phyloP scores from a whole-genome alignment of 2,113 vertebrate genomes.

The Dicrurus megarhynchus region DNA sequence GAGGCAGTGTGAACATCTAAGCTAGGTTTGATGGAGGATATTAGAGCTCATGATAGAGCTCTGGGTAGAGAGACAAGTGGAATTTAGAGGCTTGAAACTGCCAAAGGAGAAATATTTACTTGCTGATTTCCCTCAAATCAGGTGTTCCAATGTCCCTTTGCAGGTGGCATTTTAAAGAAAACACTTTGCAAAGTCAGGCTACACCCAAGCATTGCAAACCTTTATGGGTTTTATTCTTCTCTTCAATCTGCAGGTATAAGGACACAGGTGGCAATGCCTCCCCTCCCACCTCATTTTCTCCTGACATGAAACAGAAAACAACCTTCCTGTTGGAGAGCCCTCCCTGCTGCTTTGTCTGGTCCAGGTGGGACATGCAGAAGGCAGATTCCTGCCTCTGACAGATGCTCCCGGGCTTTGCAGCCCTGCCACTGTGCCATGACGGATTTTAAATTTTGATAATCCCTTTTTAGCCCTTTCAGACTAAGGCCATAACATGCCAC shows the following conservation, averaged over 20 bases:
- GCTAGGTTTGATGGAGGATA: not conserved
- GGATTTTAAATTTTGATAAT: constrained; percentile 62
- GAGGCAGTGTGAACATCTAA: not conserved
- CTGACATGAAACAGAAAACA: not conserved
- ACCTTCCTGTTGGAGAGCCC: not conserved
- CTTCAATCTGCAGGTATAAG: not conserved
- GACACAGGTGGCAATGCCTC: not conserved
- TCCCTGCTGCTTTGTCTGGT: not conserved
- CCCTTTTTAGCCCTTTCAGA: constrained; percentile 43
- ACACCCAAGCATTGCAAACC: not conserved
- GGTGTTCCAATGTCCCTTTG: not conserved
- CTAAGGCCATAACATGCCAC: constrained; percentile 21
- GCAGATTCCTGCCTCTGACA: not conserved
- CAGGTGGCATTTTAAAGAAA: not conserved
- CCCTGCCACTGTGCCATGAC: not conserved
- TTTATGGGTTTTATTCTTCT: not conserved
- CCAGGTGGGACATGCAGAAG: not conserved
- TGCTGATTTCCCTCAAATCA: not conserved
- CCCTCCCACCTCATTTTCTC: not conserved
- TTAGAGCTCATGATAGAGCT: not conserved
- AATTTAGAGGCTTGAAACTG: not conserved
- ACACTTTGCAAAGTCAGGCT: no score
- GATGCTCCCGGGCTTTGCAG: not conserved
- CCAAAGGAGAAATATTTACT: not conserved
- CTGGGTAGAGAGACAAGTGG: not conserved